A percentile compares a stretch with the other conserved stretches of the same genome.
Evolutionary conservation across 2,888 invertebrate genomes (phyloP).

Genomic region (Chymomyza procnemis): DNA sequence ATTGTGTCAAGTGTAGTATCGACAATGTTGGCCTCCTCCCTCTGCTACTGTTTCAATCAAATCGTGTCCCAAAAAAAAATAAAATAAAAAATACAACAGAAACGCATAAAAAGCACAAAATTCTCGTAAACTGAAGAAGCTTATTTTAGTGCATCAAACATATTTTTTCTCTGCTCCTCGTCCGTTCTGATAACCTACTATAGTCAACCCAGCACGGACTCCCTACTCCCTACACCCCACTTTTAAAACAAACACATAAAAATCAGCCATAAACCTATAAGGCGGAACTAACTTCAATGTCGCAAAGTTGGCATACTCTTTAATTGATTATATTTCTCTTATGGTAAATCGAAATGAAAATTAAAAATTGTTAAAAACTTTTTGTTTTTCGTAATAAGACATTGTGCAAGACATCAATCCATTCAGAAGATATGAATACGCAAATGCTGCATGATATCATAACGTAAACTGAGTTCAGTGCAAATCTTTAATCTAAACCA

Average conservation of each 20-base stretch:
- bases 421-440: too few species aligned
- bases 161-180: not conserved
- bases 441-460: too few species aligned
- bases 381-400: too few species aligned
- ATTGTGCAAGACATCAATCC: too few species aligned
- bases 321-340: not conserved
- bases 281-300: not conserved
- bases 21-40: not conserved
- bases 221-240: too few species aligned
- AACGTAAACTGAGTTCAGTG: too few species aligned
- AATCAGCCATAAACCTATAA: not conserved
- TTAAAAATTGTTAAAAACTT: too few species aligned
- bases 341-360: not conserved
- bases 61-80: not conserved
- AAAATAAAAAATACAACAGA: not conserved
- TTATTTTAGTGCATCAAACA: not conserved
- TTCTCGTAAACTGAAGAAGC: not conserved
- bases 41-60: not conserved
- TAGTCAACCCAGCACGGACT: not conserved
- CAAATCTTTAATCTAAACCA: too few species aligned
- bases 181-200: not conserved
- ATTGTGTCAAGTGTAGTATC: slow-evolving; percentile 66
- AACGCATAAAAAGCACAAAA: not conserved
- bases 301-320: not conserved
- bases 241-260: not conserved